These are phyloP conservation scores for Montifringilla adamsi DNA, from an alignment of 2,113 vertebrate genomes.

Conservation along the genomic window DNA sequence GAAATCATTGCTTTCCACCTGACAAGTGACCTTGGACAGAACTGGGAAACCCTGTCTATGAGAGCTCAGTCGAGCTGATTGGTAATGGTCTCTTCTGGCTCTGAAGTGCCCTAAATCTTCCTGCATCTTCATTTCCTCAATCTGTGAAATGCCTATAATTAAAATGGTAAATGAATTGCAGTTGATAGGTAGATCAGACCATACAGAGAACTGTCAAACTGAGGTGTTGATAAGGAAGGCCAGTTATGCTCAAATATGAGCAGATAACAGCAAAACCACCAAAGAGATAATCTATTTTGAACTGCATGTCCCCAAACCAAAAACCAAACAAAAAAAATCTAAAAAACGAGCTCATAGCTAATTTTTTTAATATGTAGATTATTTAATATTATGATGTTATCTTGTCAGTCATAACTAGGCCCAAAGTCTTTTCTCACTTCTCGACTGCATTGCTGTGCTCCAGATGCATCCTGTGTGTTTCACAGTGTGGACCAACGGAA, in stretches of 20 bases:
- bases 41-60: background rate
- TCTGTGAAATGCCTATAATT: background rate
- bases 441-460: background rate
- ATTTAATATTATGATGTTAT: background rate
- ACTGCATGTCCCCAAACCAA: background rate
- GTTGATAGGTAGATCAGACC: background rate
- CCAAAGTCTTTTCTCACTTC: too few species aligned
- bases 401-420: background rate
- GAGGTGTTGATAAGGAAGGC: background rate
- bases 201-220: background rate
- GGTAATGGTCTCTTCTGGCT: background rate
- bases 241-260: background rate
- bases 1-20: slow-evolving; percentile 30
- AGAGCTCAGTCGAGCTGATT: background rate
- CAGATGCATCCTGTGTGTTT: background rate
- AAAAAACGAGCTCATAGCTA: accelerated
- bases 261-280: background rate
- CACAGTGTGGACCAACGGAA: accelerated
- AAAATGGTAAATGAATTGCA: background rate
- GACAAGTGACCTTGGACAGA: background rate
- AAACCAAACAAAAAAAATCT: background rate
- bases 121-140: background rate
- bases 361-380: background rate
- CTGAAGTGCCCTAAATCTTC: background rate
- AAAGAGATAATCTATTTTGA: background rate